Evolutionary conservation across 2,113 vertebrate species (phyloP).

Genomic region (Mohoua ochrocephala): DNA sequence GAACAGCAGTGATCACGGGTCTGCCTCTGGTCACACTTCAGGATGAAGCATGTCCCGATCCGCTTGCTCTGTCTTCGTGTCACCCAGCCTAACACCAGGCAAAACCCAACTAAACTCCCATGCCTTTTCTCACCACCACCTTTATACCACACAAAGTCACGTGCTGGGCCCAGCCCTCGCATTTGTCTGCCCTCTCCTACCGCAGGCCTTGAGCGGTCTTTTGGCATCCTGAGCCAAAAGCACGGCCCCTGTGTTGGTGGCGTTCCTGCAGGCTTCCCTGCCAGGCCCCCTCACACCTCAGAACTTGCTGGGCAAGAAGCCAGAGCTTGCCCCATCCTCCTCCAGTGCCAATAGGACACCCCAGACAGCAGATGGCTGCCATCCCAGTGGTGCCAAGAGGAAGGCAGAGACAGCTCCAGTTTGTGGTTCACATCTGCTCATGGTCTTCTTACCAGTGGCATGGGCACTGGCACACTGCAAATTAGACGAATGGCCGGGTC

Average conservation of each 20-base stretch:
- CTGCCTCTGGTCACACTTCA: neutral
- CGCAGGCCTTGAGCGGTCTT: neutral
- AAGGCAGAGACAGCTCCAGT: neutral
- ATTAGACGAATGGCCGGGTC: neutral
- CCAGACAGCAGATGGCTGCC: neutral
- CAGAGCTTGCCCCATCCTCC: neutral
- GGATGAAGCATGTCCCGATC: rapidly evolving
- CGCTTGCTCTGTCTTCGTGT: neutral
- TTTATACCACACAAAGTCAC: neutral
- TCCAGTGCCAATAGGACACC: neutral
- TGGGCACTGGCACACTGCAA: rapidly evolving
- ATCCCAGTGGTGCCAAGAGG: neutral
- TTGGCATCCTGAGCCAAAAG: neutral
- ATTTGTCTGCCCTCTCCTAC: rapidly evolving
- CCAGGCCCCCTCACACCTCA: neutral
- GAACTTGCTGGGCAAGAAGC: neutral
- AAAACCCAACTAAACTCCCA: neutral
- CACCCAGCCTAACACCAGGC: neutral
- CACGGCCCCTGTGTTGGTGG: rapidly evolving
- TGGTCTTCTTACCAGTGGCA: rapidly evolving
- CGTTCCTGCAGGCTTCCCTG: rapidly evolving
- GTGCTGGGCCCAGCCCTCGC: rapidly evolving
- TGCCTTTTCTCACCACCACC: neutral
- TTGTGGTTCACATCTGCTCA: neutral
- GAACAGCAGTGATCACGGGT: neutral